A percentile compares a stretch with the other conserved stretches of the same genome.
Conservation (phyloP, 2,113 vertebrate species). For the Petaurus breviceps region DNA sequence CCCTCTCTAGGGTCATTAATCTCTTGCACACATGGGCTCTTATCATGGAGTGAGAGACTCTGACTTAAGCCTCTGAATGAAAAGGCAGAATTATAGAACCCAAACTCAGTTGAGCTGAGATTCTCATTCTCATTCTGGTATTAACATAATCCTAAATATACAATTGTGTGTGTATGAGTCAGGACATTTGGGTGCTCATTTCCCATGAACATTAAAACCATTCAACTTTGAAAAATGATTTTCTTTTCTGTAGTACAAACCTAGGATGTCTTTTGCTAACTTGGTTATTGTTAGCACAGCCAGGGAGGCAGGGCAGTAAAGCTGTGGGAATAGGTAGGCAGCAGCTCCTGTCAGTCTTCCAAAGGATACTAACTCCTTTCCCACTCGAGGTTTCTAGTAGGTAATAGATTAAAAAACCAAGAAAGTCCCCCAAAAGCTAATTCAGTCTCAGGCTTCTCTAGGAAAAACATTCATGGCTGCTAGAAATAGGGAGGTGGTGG, state of each 20-base stretch:
- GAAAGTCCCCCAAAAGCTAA: background rate
- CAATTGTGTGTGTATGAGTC: background rate
- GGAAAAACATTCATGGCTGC: background rate
- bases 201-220: background rate
- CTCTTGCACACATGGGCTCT: background rate
- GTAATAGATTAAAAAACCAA: background rate
- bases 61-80: background rate
- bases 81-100: background rate
- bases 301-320: background rate
- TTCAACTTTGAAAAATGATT: background rate
- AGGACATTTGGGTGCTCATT: background rate
- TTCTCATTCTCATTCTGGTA: background rate
- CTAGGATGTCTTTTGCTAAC: background rate
- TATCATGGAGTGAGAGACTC: background rate
- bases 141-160: background rate
- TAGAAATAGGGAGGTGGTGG: background rate
- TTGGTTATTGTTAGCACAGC: background rate
- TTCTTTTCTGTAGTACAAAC: background rate
- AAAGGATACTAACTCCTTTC: background rate
- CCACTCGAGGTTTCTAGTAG: background rate
- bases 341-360: background rate
- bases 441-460: background rate
- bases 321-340: background rate
- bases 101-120: background rate
- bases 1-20: background rate